phyloP scores from a whole-genome alignment of 2,113 vertebrate species.

The Dissostichus mawsoni region DNA sequence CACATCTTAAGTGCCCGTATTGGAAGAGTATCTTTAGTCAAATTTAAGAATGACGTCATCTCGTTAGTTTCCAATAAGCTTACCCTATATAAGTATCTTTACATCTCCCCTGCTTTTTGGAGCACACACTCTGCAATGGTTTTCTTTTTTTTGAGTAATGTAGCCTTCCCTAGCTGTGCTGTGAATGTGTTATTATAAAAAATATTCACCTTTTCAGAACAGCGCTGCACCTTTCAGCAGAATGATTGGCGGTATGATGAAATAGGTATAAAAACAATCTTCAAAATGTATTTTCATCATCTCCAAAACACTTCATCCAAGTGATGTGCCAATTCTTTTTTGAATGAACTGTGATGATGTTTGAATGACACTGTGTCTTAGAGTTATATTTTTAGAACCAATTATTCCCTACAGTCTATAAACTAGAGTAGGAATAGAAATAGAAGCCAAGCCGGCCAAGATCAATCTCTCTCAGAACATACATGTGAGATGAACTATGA shows the following conservation, averaged over 20 bases:
- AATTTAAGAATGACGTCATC: too few relatives aligned
- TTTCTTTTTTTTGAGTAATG: constrained; percentile 17
- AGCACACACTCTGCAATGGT: not conserved
- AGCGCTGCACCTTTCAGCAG: constrained; percentile 38
- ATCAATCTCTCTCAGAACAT: constrained; percentile 40
- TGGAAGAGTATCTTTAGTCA: too few relatives aligned
- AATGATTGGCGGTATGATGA: constrained; percentile 55
- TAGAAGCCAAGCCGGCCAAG: constrained; percentile 14
- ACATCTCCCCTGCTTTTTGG: too few relatives aligned
- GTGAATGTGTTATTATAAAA: constrained; percentile 40
- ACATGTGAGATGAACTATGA: constrained; percentile 37
- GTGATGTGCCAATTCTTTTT: constrained; percentile 14
- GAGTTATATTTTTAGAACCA: constrained; percentile 46
- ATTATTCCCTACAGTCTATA: constrained; percentile 36
- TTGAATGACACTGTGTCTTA: not conserved
- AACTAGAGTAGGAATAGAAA: not conserved
- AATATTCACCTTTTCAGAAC: constrained; percentile 31
- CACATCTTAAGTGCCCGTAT: too few relatives aligned
- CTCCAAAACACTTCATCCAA: constrained; percentile 14
- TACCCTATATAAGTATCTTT: too few relatives aligned
- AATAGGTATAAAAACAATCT: constrained; percentile 42
- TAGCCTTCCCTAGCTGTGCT: not conserved
- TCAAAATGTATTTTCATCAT: constrained; percentile 44
- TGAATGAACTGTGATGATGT: constrained; percentile 27
- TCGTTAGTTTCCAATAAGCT: too few relatives aligned